phyloP scores from a whole-genome alignment of 2,888 invertebrate genomes.

The Mycogona germanica region DNA sequence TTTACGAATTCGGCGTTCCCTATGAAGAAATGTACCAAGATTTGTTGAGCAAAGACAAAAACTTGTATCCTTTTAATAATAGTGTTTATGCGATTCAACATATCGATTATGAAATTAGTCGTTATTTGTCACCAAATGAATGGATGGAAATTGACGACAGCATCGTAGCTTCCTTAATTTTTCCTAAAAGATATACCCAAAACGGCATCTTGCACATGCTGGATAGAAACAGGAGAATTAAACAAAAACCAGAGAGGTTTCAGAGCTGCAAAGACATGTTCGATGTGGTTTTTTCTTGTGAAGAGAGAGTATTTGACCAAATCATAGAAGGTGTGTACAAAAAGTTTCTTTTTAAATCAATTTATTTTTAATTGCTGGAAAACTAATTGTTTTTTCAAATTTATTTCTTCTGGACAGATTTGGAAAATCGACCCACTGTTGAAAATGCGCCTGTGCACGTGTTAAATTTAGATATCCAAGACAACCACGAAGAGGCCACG shows the following conservation, averaged over 20 bases:
- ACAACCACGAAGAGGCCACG: conserved; percentile 98
- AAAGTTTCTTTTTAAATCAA: no score
- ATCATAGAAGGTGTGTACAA: conserved; percentile 68
- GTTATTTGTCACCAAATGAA: neutral
- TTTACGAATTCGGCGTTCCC: conserved; percentile 90
- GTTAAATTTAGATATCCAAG: conserved; percentile 96
- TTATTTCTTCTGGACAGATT: conserved; percentile 24
- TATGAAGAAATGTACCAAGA: conserved; percentile 96
- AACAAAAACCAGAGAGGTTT: conserved; percentile 86
- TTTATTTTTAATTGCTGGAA: neutral
- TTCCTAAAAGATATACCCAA: conserved; percentile 67
- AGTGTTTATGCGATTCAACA: neutral
- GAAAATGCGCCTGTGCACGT: conserved; percentile 86
- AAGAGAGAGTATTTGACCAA: conserved; percentile 98
- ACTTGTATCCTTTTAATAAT: conserved; percentile 55
- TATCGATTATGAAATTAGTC: no score
- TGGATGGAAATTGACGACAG: neutral
- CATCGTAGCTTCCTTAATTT: neutral
- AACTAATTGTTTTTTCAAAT: neutral
- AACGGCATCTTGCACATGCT: conserved; percentile 97
- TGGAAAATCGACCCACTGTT: conserved; percentile 64
- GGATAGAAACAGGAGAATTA: conserved; percentile 92
- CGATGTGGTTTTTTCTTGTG: conserved; percentile 92
- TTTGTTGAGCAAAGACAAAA: conserved; percentile 75
- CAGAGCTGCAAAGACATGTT: conserved; percentile 80